Evolutionary conservation across 2,888 invertebrate genomes (phyloP).

Genomic region (Erebia palarica): DNA sequence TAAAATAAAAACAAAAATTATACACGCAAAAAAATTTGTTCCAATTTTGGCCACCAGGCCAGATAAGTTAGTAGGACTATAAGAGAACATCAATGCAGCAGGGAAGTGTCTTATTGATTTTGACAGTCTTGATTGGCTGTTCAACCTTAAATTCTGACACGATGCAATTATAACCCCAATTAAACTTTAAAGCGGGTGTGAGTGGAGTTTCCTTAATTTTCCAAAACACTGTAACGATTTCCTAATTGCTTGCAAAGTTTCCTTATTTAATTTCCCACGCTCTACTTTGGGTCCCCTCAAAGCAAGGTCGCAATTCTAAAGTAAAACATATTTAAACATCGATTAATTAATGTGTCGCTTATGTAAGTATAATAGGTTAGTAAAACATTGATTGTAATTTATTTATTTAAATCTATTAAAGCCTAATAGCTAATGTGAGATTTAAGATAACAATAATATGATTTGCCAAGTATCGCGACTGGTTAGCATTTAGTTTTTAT

Average conservation of each 20-base stretch:
- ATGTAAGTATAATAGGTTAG: neutral
- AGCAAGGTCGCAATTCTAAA: neutral
- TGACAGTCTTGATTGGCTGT: conserved; percentile 8
- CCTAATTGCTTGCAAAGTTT: conserved; percentile 38
- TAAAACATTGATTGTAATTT: neutral
- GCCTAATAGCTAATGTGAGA: neutral
- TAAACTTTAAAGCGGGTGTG: conserved; percentile 31
- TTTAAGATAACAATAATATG: neutral
- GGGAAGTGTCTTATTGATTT: neutral
- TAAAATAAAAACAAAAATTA: no score
- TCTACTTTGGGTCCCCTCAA: conserved; percentile 18
- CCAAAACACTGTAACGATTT: conserved; percentile 39
- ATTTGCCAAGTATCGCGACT: no score
- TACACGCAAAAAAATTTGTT: no score
- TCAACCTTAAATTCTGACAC: conserved; percentile 32
- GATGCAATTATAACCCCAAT: conserved; percentile 33
- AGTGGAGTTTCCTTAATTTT: conserved; percentile 39
- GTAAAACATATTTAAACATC: neutral
- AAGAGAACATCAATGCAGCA: neutral
- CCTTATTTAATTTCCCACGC: conserved; percentile 35
- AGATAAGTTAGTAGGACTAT: no score
- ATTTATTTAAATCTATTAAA: no score
- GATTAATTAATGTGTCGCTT: neutral
- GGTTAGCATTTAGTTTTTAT: no score
- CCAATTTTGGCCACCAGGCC: no score